Conservation (phyloP, 1,140 invertebrate species). For the Phymastichus coffea region DNA sequence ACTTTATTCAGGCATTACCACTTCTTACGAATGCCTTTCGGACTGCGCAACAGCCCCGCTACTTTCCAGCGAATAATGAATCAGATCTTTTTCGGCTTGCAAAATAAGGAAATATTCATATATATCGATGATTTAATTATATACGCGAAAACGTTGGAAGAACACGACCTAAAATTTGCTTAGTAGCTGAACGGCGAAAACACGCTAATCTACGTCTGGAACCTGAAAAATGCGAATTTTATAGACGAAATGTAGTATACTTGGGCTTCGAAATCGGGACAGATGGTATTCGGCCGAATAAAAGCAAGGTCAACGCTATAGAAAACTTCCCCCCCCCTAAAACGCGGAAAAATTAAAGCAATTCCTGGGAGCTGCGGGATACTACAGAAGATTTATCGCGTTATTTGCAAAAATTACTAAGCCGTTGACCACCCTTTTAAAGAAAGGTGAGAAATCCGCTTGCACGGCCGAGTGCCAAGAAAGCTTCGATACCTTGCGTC, state of each 20-base stretch:
- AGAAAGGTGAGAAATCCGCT: constrained; percentile 19
- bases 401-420: not conserved
- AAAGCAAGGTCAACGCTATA: not conserved
- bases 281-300: not conserved
- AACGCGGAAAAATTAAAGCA: not conserved
- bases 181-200: not conserved
- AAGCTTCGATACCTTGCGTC: constrained; percentile 16
- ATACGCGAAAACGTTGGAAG: not conserved
- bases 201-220: not conserved
- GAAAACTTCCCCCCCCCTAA: not conserved
- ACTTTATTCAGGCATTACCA: not conserved
- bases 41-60: not conserved
- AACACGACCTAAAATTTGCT: not conserved
- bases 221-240: not conserved
- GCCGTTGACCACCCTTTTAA: constrained; percentile 9
- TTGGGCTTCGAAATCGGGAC: not conserved
- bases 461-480: constrained; percentile 23
- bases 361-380: not conserved
- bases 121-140: not conserved
- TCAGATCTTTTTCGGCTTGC: not conserved
- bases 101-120: not conserved
- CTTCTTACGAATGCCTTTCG: not conserved
- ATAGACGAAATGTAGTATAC: not conserved
- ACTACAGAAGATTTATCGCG: constrained; percentile 29
- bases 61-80: not conserved